Evolutionary conservation across 2,888 invertebrate species (phyloP), one percentile per base, ranked within the genome.

Genomic region (Copidosoma aretas): DNA sequence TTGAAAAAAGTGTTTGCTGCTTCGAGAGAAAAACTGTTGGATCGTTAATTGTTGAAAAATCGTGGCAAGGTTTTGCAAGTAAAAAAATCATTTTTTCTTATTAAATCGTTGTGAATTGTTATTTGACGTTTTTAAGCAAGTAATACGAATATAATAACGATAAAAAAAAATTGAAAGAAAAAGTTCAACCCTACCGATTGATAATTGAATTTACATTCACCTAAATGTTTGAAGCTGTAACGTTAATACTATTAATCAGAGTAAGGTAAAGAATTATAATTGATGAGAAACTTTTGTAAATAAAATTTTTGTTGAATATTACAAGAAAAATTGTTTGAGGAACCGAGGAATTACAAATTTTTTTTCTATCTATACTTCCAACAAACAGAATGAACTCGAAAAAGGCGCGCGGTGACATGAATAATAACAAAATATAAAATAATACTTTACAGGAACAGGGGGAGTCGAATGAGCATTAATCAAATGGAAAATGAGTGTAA

Each of bases 1-100:
- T 70, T 70, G 21, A 67, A 70, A 68, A 70, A 70, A 70, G 70
- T 67, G 39, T 70, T 67, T 60, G 46, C 63, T 60, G 65, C 60
- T 70, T 68, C 57, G 60, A 41, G 51, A 49, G 39, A 60, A 67
- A 68, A 70, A 57, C 59, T 68, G 68, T 64, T 66, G 56, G 57
- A 68, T 60, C 60, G 58, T 64, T 71, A 60, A 59, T 65, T 71
- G 68, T 72, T 67, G 65, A 60, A 52, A 46, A 15, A 17, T 66
- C 62, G 52, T 62, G 59, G n/a, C 51, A 32, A 68, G 56, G 19
- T 62, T 56, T 65, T 64, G 32, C 53, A 64, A n/a, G 15, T 21
- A 53, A 56, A 54, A 60, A 17, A 4, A 15, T 25, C 32, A n/a
- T 41, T 52, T 63, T 64, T 49, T 53, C 64, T 69, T 64, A 21